Evolutionary conservation across 2,113 vertebrate species (phyloP), one percentile per base, ranked within the genome.

Genomic region (Ondatra zibethicus): DNA sequence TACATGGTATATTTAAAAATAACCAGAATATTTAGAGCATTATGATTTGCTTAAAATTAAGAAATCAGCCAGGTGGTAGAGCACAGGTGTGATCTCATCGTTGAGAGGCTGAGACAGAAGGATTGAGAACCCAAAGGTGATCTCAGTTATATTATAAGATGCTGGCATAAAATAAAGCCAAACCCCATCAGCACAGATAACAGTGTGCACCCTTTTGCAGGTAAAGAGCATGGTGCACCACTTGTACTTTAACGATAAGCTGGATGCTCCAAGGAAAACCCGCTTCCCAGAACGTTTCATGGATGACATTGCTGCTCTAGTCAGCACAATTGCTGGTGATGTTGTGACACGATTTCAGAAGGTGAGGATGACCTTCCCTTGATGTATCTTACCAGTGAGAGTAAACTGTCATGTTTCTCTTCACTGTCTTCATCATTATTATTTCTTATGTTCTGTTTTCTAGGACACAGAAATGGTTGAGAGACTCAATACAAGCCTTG

Each of bases 181-280:
- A 19, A 58, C 6, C 55, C 58, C 58, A 17, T 17, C 65, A 72
- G 1, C 47, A 13, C 14, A 10, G 61, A 86, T 63, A 78, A 89
- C 96, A 81, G 92, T 91, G 92, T 97, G 58, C 96, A 75, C 97
- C 39, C 70, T 94, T 95, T 97, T 95, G 1, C 95, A 99, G 99
- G 99, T 99, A 90, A 99, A 99, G 98, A 99, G 99, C 98, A 99
- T 99, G 98, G 99, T 99, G 95, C 99, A 99, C 97, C 99, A 99
- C 98, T 98, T 99, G 96, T 99, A 99, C 98, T 99, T 99, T 97
- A 99, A 99, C 86, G 99, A 99, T 68, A 99, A 99, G 95, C 98
- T 99, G n/a, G 99, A 99, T 90, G 99, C 99, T 0, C 98, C 99
- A 2, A 99, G 99, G 97, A 99, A 99, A 98, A 99, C 99, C 98